Evolutionary conservation across 2,113 vertebrate species (phyloP).

Genomic region (Macquaria ambigua): DNA sequence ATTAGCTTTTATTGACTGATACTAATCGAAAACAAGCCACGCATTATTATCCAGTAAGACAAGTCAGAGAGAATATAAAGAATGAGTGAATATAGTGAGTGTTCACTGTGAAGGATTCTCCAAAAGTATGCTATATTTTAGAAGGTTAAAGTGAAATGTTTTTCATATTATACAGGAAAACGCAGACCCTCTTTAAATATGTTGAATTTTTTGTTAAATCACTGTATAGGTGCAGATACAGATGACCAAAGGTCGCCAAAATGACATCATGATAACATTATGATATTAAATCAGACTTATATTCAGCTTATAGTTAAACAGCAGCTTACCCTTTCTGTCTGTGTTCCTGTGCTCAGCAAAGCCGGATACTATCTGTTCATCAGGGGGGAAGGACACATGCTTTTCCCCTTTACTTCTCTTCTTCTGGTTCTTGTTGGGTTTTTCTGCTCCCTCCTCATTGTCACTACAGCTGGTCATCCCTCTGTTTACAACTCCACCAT

Average conservation of each 20-base stretch:
- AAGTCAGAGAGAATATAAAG: too few relatives aligned
- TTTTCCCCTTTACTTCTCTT: slow-evolving; percentile 70
- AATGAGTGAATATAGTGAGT: too few relatives aligned
- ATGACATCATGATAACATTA: not conserved
- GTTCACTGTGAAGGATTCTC: too few relatives aligned
- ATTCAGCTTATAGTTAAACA: not conserved
- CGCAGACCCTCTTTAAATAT: not conserved
- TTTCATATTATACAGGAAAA: not conserved
- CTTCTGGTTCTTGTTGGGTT: slow-evolving; percentile 25
- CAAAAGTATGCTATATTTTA: too few relatives aligned
- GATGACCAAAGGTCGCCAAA: not conserved
- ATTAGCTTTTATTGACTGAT: too few relatives aligned
- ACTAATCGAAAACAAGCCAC: too few relatives aligned
- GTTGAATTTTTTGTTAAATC: not conserved
- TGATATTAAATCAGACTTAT: not conserved
- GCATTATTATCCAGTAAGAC: too few relatives aligned
- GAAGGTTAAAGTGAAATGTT: not conserved
- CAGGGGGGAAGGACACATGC: slow-evolving; percentile 84
- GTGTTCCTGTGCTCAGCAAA: slow-evolving; percentile 75
- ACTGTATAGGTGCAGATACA: not conserved
- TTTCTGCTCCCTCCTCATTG: slow-evolving; percentile 42
- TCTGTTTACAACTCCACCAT: slow-evolving; percentile 14
- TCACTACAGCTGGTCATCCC: slow-evolving; percentile 70
- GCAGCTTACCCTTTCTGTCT: slow-evolving; percentile 71
- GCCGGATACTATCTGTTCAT: slow-evolving; percentile 82